These are phyloP conservation scores for Oligia strigilis DNA, from an alignment of 2,888 invertebrate species.

Conservation along the genomic window DNA sequence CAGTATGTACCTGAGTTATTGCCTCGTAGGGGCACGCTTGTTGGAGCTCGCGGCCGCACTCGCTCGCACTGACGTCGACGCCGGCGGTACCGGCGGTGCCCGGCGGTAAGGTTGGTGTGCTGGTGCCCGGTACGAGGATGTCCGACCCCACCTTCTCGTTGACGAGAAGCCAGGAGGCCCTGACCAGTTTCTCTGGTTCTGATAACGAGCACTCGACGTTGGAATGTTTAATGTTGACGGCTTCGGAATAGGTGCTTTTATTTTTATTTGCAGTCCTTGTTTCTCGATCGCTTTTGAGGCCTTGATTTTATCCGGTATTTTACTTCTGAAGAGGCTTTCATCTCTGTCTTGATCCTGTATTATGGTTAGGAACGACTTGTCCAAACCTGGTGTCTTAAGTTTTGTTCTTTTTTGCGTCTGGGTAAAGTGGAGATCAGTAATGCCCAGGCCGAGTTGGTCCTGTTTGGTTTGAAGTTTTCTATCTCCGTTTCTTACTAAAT, in stretches of 20 bases:
- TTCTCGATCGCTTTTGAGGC: not conserved
- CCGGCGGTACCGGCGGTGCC: not conserved
- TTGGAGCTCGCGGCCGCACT: not conserved
- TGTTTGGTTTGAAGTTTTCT: constrained; percentile 1
- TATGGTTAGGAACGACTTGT: not conserved
- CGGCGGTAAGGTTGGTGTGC: not conserved
- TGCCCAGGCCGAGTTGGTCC: not conserved
- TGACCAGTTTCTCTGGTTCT: constrained; percentile 9
- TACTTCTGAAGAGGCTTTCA: not conserved
- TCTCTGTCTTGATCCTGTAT: not conserved
- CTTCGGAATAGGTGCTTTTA: not conserved
- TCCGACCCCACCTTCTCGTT: not conserved
- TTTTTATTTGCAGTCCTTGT: no score
- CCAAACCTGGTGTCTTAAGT: not conserved
- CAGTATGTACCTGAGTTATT: not conserved
- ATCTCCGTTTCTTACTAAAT: not conserved
- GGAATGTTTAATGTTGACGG: not conserved
- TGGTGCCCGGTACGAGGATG: not conserved
- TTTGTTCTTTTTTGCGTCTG: not conserved
- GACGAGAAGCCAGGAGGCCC: not conserved
- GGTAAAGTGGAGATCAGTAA: not conserved
- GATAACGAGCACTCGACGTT: not conserved
- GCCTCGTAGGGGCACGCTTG: not conserved
- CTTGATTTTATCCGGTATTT: not conserved
- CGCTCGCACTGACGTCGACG: not conserved